Conservation (phyloP, 2,113 vertebrate species). For the Podarcis muralis region DNA sequence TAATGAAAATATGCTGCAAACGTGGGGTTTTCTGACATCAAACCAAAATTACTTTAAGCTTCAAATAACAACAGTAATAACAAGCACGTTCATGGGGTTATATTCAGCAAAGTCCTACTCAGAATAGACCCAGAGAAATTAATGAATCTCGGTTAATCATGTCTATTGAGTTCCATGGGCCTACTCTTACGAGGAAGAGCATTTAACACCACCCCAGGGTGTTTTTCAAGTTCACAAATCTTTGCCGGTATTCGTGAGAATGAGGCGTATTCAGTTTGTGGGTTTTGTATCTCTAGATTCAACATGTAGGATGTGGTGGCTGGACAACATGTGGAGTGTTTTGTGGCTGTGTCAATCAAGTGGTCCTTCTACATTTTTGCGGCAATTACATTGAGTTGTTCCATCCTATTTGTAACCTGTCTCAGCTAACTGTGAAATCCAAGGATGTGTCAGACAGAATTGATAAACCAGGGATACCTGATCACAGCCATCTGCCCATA, state of each 20-base stretch:
- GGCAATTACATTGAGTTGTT: background rate
- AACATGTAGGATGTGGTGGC: background rate
- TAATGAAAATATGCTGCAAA: background rate
- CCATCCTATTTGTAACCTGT: background rate
- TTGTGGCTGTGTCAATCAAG: background rate
- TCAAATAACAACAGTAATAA: fast-evolving
- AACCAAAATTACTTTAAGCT: background rate
- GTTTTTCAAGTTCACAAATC: background rate
- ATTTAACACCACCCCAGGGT: background rate
- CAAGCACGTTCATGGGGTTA: fast-evolving
- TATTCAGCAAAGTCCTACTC: no score
- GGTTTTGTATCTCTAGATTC: background rate
- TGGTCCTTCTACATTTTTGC: background rate
- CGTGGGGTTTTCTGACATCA: background rate
- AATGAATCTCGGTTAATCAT: no score
- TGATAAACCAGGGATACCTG: constrained; percentile 17
- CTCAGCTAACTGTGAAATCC: background rate
- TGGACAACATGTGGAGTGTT: no score
- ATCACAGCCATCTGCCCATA: constrained; percentile 23
- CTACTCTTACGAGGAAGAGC: no score
- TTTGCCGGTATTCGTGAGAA: background rate
- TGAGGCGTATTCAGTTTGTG: background rate
- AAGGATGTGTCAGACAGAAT: constrained; percentile 1
- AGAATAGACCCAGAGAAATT: no score
- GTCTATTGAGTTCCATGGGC: no score